phyloP scores from a whole-genome alignment of 2,888 invertebrate species.

The Epinotia ramella region DNA sequence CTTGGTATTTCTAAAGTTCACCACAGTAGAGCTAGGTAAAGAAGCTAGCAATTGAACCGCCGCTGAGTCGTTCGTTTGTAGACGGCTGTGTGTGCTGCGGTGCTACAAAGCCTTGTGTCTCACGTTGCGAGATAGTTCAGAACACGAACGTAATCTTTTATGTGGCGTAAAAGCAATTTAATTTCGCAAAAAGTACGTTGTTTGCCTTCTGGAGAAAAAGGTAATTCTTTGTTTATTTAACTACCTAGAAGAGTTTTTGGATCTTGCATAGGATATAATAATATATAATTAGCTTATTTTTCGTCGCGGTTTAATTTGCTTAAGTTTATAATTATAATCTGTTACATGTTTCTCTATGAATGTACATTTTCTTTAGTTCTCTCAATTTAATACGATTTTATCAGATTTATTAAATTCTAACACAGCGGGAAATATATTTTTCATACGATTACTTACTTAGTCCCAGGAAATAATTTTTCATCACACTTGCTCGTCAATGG shows the following conservation, averaged over 20 bases:
- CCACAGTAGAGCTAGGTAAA: conserved; percentile 20
- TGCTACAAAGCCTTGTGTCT: conserved; percentile 29
- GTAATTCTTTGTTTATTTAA: background rate
- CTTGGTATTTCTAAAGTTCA: conserved; percentile 28
- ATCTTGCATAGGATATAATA: too few species aligned
- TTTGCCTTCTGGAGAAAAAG: background rate
- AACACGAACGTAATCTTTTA: conserved; percentile 5
- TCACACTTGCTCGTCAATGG: too few species aligned
- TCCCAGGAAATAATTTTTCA: too few species aligned
- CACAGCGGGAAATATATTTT: too few species aligned
- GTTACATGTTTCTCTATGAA: too few species aligned
- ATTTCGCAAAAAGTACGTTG: background rate
- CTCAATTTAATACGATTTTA: too few species aligned
- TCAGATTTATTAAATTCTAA: too few species aligned
- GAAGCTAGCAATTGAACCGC: conserved; percentile 27
- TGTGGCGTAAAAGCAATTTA: conserved; percentile 10
- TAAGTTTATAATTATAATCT: too few species aligned
- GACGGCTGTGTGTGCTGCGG: conserved; percentile 22
- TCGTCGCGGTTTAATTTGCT: too few species aligned
- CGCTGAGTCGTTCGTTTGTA: conserved; percentile 26
- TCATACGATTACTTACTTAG: too few species aligned
- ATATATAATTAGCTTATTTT: too few species aligned
- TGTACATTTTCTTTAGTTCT: too few species aligned
- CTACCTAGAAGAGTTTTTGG: background rate
- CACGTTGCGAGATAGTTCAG: conserved; percentile 9